A percentile compares a stretch with the other conserved stretches of the same genome.
phyloP scores from a whole-genome alignment of 2,797 vertebrate species.

The Micromesistius poutassou region DNA sequence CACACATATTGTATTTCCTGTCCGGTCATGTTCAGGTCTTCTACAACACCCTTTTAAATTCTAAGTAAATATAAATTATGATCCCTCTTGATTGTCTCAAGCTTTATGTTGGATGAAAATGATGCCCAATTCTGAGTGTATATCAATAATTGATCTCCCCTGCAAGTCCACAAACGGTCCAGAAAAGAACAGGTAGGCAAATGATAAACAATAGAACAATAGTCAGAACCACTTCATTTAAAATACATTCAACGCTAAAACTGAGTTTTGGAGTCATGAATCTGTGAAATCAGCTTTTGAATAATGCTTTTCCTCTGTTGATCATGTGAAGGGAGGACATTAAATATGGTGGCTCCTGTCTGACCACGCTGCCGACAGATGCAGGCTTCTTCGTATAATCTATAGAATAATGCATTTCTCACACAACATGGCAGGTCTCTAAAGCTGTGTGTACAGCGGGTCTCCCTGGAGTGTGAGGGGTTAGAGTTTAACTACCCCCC shows the following conservation, averaged over 20 bases:
- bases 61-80: neutral
- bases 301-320: neutral
- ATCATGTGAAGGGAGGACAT: neutral
- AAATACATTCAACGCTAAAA: no score
- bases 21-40: neutral
- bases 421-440: neutral
- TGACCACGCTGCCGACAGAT: neutral
- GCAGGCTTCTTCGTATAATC: neutral
- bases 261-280: neutral
- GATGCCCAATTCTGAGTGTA: neutral
- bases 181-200: neutral
- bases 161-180: neutral
- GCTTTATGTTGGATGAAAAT: neutral
- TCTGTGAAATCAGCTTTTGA: neutral
- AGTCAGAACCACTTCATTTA: neutral
- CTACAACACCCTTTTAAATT: no score
- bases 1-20: neutral
- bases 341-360: neutral
- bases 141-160: neutral
- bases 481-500: neutral
- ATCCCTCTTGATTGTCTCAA: neutral
- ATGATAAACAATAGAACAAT: neutral
- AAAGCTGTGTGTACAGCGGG: neutral
- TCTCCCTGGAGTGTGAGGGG: neutral
- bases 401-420: neutral